Base-by-base conservation (phyloP, 2,888 invertebrate genomes). In the Bugula neritina region DNA sequence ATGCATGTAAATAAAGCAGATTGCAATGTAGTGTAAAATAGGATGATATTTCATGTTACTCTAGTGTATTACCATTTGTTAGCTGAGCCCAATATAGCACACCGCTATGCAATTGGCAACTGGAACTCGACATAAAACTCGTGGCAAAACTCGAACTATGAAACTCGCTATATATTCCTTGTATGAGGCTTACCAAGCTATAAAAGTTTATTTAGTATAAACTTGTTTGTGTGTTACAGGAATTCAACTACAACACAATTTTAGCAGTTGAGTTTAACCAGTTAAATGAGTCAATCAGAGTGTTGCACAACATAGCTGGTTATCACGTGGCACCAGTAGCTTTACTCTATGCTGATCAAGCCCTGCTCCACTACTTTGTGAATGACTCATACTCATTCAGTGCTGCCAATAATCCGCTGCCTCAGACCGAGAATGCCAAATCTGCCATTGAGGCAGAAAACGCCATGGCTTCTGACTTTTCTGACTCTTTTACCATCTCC, bases 241-340 rank as follows among this genome's bases (percentile, higher is more conserved):
- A 31, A 10, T 63, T 25, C 63, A 63, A 63, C 63, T 63, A 63
- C 27, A 27, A 63, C 17, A 63, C 63, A 13, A 31, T 63, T 1
- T 2, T 63, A 5, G 31, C 29, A 31, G 5, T 34, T 31, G 29
- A 63, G 13, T 63, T 25, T 34, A 63, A 31, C 63, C 25, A 63
- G 13, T 63, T 25, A 10, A 63, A 31, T 31, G 63, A 27, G 5
- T 29, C 63, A 3, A 87, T 89, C 0, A 88, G 86, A 0, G 90
- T 89, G 0, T 90, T 90, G 88, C 90, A 91, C 83, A 92, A 92
- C 79, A 91, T 91, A 80, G 90, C 91, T 79, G 90, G 91, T 0
- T 89, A 88, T 78, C 92, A 93, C 80, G 88, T 90, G 69, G 88
- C 90, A 0, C 90, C 90, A 0, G 86, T 89, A 0, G 87, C 91